Base-by-base conservation (phyloP, 2,888 invertebrate species). In the Ochropacha duplaris region DNA sequence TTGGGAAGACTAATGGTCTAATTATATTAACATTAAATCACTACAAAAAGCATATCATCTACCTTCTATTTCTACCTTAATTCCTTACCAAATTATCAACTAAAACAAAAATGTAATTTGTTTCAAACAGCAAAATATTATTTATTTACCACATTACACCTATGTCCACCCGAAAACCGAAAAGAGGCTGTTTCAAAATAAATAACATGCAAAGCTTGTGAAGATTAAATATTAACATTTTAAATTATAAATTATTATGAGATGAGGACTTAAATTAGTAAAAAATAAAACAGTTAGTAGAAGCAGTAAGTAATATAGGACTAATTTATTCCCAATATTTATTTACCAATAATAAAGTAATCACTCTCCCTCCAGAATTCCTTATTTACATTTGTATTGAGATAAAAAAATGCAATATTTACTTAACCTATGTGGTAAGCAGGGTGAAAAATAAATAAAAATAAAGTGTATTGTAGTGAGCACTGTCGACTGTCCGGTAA, bases 161-260 rank as follows among this genome's bases (percentile, higher is more conserved):
- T 16, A 58, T 58, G 55, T 65, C 62, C 64, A 72, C 69, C 80
- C 82, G 78, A 71, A 77, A 86, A 89, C 90, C 90, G n/a, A 92
- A 92, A 93, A 92, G 93, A 93, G 93, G 92, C 93, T 93, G 93
- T 93, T 92, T 91, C 90, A 86, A 85, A 83, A 65, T 67, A 79
- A 72, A 76, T 78, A 66, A 69, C 89, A 88, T 88, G 89, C 92
- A 87, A 88, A 89, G 87, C 85, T 68, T 68, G n/a, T n/a, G n/a
- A 69, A 60, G 61, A 73, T 66, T 78, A 58, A 50, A 59, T 36
- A 54, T 49, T 50, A 26, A 39, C 50, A 56, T 31, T 39, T 39
- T 56, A 12, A 58, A 55, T 8, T 44, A 62, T 26, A 50, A 49
- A 57, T 22, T n/a, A 26, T 51, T 55, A 50, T 52, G 19, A 51